phyloP scores from a whole-genome alignment of 2,888 invertebrate genomes.

The Bombylius discolor region DNA sequence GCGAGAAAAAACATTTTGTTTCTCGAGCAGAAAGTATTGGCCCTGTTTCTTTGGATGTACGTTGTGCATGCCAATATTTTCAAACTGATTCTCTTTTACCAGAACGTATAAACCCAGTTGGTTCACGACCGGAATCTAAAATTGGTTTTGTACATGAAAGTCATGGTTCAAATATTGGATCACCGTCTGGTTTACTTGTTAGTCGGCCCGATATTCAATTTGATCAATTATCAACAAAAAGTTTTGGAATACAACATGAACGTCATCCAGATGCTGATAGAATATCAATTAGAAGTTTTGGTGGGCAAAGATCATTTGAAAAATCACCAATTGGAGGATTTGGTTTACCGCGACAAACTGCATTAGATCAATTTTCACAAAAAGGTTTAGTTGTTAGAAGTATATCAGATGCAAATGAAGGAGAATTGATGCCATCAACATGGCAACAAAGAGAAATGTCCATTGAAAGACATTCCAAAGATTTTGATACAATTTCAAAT shows the following conservation, averaged over 20 bases:
- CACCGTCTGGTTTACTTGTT: slow-evolving; percentile 21
- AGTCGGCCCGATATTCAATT: slow-evolving; percentile 16
- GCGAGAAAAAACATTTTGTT: slow-evolving; percentile 49
- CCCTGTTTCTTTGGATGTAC: slow-evolving; percentile 62
- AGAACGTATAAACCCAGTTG: slow-evolving; percentile 56
- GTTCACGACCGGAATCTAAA: slow-evolving; percentile 49
- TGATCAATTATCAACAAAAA: slow-evolving; percentile 25
- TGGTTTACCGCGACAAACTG: slow-evolving; percentile 22
- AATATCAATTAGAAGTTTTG: slow-evolving; percentile 21
- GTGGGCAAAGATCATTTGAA: slow-evolving; percentile 16
- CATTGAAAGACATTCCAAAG: slow-evolving; percentile 25
- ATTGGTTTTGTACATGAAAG: slow-evolving; percentile 22
- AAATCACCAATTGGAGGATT: slow-evolving; percentile 12
- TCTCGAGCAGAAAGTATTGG: slow-evolving; percentile 60
- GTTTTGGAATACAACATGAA: slow-evolving; percentile 20
- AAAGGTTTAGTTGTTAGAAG: slow-evolving; percentile 29
- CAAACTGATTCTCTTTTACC: slow-evolving; percentile 68
- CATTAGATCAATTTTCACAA: slow-evolving; percentile 22
- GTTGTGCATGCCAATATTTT: slow-evolving; percentile 76
- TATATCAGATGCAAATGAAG: slow-evolving; percentile 28
- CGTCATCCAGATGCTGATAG: slow-evolving; percentile 17
- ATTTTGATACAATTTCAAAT: slow-evolving; percentile 28
- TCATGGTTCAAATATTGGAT: background rate
- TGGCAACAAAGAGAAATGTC: slow-evolving; percentile 25
- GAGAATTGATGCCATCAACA: slow-evolving; percentile 19